Percentiles rank a stretch among this genome's conserved stretches.
phyloP scores from a whole-genome alignment of 2,888 invertebrate genomes.

The Lasioglossum zephyrum region DNA sequence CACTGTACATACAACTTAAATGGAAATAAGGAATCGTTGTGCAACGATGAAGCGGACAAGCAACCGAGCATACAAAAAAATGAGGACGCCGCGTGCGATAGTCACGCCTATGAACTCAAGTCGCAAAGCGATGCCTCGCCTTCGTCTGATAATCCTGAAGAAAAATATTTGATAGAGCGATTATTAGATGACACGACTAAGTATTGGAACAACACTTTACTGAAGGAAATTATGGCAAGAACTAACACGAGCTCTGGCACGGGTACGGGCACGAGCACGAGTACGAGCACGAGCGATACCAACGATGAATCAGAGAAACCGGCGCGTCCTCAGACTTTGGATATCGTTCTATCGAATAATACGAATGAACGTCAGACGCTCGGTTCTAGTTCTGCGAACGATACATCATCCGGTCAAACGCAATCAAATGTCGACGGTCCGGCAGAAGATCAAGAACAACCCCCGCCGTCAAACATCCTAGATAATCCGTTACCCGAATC shows the following conservation, averaged over 20 bases:
- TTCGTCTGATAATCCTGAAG: slow-evolving; percentile 20
- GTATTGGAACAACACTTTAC: slow-evolving; percentile 25
- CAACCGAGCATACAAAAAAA: slow-evolving; percentile 21
- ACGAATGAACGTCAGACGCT: slow-evolving; percentile 49
- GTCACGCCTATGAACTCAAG: slow-evolving; percentile 36
- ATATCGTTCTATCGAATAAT: slow-evolving; percentile 77
- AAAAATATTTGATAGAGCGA: slow-evolving; percentile 53
- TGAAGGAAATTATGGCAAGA: slow-evolving; percentile 51
- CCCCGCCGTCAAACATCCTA: slow-evolving; percentile 79
- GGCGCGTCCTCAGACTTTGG: slow-evolving; percentile 79
- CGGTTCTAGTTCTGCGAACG: slow-evolving; percentile 71
- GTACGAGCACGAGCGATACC: slow-evolving; percentile 52
- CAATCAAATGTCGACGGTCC: slow-evolving; percentile 70
- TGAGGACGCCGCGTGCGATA: slow-evolving; percentile 18
- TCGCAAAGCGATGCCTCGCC: slow-evolving; percentile 14
- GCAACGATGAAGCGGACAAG: slow-evolving; percentile 17
- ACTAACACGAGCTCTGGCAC: slow-evolving; percentile 51
- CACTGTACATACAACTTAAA: slow-evolving; percentile 32
- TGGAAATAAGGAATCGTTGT: slow-evolving; percentile 21
- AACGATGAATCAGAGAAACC: slow-evolving; percentile 76
- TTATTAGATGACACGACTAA: slow-evolving; percentile 23
- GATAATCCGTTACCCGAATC: slow-evolving; percentile 81
- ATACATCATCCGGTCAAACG: slow-evolving; percentile 72
- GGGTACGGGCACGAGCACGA: neutral
- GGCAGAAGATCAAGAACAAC: slow-evolving; percentile 75